These are phyloP conservation scores for Bolinopsis microptera DNA, from an alignment of 37 sponge, comb jelly and placozoan genomes.

Conservation along the genomic window DNA sequence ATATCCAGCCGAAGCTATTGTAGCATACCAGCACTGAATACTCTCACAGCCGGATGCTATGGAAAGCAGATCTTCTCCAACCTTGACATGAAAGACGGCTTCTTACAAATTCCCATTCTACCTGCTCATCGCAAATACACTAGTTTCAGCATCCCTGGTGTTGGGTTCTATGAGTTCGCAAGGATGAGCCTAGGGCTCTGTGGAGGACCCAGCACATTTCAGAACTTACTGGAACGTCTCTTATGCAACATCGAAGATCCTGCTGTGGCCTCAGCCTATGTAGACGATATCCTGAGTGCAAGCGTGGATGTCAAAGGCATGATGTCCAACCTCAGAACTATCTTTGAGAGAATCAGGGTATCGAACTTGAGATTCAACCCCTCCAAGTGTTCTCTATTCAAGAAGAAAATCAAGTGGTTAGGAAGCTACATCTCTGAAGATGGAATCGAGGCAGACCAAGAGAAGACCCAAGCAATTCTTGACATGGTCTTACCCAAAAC, in stretches of 20 bases:
- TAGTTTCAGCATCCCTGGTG: constrained; percentile 73
- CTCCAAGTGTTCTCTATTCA: constrained; percentile 69
- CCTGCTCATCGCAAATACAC: constrained; percentile 68
- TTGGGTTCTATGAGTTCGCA: constrained; percentile 71
- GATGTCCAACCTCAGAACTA: constrained; percentile 66
- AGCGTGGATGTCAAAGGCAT: constrained; percentile 56
- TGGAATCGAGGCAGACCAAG: constrained; percentile 71
- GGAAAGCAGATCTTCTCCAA: constrained; percentile 64
- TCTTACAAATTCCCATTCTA: constrained; percentile 72
- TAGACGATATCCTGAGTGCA: constrained; percentile 70
- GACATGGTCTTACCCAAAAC: not conserved
- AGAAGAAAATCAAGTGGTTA: constrained; percentile 65
- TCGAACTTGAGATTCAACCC: constrained; percentile 73
- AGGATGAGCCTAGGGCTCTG: constrained; percentile 70
- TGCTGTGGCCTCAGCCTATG: constrained; percentile 66
- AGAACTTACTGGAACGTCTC: constrained; percentile 71
- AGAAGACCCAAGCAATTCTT: not conserved
- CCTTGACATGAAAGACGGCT: constrained; percentile 71
- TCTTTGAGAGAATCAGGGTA: constrained; percentile 69
- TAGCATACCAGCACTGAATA: constrained; percentile 74
- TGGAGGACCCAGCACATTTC: constrained; percentile 72
- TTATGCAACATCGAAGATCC: constrained; percentile 57
- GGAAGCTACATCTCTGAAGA: constrained; percentile 69
- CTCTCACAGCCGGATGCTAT: constrained; percentile 72
- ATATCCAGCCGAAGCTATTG: constrained; percentile 70